phyloP scores from a whole-genome alignment of 2,888 invertebrate genomes.

The Bellardia pandia region DNA sequence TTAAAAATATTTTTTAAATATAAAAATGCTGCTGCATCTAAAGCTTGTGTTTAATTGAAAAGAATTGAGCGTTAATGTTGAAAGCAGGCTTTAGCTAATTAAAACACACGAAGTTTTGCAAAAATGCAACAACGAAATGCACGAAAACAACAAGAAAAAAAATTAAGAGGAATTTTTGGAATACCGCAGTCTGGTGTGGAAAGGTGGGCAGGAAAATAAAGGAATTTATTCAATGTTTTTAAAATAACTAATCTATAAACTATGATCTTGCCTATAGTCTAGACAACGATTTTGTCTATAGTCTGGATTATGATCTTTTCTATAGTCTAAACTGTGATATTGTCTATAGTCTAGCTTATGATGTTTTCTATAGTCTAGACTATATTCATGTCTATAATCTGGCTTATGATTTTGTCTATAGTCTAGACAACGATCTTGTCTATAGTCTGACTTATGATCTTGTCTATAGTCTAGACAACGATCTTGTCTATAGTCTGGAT shows the following conservation, averaged over 20 bases:
- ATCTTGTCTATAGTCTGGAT: no score
- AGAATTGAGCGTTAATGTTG: conserved; percentile 72
- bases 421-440: no score
- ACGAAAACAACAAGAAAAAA: not conserved
- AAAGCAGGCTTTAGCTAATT: conserved; percentile 71
- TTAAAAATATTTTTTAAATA: conserved; percentile 43
- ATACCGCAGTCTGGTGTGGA: conserved; percentile 29
- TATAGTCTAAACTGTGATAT: no score
- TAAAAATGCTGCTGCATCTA: conserved; percentile 25
- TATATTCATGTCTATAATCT: no score
- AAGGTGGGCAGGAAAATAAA: conserved; percentile 16
- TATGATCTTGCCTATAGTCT: not conserved
- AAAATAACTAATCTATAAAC: no score
- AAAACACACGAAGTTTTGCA: conserved; percentile 66
- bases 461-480: no score
- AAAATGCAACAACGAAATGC: conserved; percentile 41
- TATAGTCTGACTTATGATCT: no score
- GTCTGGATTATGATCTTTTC: no score
- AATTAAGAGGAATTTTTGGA: conserved; percentile 47
- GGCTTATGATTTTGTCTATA: no score
- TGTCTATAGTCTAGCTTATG: no score
- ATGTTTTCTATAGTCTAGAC: no score
- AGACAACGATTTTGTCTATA: not conserved
- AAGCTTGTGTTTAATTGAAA: conserved; percentile 70
- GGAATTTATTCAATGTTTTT: not conserved